Percentiles rank a stretch among this genome's conserved stretches.
phyloP scores from a whole-genome alignment of 2,113 vertebrate genomes.

The Microtus richardsoni region DNA sequence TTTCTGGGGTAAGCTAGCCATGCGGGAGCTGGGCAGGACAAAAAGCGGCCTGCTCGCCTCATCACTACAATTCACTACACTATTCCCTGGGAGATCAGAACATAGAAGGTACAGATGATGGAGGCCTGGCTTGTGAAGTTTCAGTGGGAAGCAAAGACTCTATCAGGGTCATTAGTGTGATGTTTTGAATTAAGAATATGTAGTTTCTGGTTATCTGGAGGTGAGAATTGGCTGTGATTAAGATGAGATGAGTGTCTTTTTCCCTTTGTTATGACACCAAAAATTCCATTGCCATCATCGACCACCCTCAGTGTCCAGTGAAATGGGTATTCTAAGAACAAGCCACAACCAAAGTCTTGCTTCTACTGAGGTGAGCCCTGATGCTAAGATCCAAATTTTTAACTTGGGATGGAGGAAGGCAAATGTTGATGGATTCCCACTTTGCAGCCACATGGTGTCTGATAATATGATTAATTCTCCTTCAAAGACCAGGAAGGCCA shows the following conservation, averaged over 20 bases:
- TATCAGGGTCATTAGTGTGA: neutral
- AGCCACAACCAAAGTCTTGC: neutral
- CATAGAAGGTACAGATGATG: neutral
- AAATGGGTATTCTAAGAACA: neutral
- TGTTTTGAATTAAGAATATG: neutral
- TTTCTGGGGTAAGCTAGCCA: no score
- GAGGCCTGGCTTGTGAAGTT: neutral
- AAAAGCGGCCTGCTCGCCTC: no score
- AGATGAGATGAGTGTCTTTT: neutral
- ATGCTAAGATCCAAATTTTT: neutral
- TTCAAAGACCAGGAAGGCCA: neutral
- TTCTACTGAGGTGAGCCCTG: neutral
- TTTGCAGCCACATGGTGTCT: neutral
- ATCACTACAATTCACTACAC: no score
- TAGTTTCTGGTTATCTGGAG: neutral
- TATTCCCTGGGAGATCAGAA: neutral
- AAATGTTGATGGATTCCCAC: neutral
- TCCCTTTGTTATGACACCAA: neutral
- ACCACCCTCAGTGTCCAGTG: neutral
- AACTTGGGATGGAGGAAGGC: neutral
- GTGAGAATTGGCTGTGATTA: neutral
- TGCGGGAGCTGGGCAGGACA: no score
- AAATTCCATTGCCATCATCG: neutral
- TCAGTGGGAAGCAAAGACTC: neutral
- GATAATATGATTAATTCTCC: neutral